Conservation (phyloP, 1,140 invertebrate genomes). For the Brachionus angularis region DNA sequence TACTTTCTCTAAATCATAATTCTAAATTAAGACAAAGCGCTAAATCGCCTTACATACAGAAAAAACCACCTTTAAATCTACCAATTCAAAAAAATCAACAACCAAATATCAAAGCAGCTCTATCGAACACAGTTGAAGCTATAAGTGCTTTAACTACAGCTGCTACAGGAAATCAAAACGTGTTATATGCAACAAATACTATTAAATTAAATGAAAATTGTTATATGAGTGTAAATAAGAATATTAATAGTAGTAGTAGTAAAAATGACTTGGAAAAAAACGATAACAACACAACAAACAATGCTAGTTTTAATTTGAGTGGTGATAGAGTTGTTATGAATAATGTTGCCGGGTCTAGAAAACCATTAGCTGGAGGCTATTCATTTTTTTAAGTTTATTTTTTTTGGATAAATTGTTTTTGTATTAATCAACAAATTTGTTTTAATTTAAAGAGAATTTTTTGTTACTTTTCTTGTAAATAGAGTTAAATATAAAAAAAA, state of each 20-base stretch:
- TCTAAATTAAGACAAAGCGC: slow-evolving; percentile 1
- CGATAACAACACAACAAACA: not conserved
- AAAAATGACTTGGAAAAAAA: too few species aligned
- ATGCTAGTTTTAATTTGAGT: slow-evolving; percentile 27
- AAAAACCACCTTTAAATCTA: not conserved
- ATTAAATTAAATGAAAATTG: too few species aligned
- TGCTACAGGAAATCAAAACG: too few species aligned
- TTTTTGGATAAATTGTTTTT: slow-evolving; percentile 20
- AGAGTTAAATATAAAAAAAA: too few species aligned
- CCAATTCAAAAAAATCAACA: not conserved
- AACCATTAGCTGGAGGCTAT: slow-evolving; percentile 12
- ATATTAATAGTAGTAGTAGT: too few species aligned
- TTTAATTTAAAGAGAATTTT: too few species aligned
- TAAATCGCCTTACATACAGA: slow-evolving; percentile 8
- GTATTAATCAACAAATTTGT: too few species aligned
- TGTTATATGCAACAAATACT: too few species aligned
- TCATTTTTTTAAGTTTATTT: not conserved
- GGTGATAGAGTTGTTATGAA: slow-evolving; percentile 38
- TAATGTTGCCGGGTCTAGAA: slow-evolving; percentile 31
- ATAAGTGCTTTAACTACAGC: too few species aligned
- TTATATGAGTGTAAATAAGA: too few species aligned
- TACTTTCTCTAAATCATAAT: not conserved
- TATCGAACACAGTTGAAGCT: not conserved
- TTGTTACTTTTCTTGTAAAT: too few species aligned
- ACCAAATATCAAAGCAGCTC: slow-evolving; percentile 1